Conservation (phyloP, 2,888 invertebrate genomes). For the Hypomecis punctinalis region DNA sequence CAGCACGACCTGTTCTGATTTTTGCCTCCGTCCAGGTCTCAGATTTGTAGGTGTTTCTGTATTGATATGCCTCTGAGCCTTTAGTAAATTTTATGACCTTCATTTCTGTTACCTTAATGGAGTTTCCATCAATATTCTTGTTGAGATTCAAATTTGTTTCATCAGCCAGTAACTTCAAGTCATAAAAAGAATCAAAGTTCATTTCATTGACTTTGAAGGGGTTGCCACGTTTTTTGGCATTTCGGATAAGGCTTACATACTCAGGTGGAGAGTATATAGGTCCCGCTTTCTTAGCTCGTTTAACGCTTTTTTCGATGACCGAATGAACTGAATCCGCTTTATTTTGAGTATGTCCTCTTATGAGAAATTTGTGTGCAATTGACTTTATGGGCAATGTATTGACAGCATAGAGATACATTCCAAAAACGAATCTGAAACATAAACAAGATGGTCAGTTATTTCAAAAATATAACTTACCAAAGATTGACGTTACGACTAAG, state of each 20-base stretch:
- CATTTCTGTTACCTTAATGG: background rate
- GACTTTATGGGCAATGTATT: constrained; percentile 30
- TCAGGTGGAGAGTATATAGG: constrained; percentile 1
- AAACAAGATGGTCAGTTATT: too few species aligned
- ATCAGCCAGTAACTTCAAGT: constrained; percentile 3
- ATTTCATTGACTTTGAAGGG: constrained; percentile 1
- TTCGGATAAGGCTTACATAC: background rate
- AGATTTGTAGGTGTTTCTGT: background rate
- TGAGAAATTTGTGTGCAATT: constrained; percentile 34
- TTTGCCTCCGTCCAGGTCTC: background rate
- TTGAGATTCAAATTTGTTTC: constrained; percentile 5
- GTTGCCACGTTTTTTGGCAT: background rate
- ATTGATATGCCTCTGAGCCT: constrained; percentile 4
- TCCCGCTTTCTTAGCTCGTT: constrained; percentile 6
- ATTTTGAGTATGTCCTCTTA: constrained; percentile 30
- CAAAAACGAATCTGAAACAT: constrained; percentile 24
- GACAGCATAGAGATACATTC: constrained; percentile 40
- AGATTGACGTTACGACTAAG: too few species aligned
- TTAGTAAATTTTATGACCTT: constrained; percentile 3
- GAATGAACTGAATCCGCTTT: constrained; percentile 2
- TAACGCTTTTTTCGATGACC: background rate
- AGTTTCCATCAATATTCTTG: constrained; percentile 5
- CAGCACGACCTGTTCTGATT: background rate
- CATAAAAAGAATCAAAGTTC: constrained; percentile 9
- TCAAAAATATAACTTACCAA: too few species aligned